A percentile compares a stretch with the other conserved stretches of the same genome.
Evolutionary conservation across 2,113 vertebrate species (phyloP).

Genomic region (Anarrhichthys ocellatus): DNA sequence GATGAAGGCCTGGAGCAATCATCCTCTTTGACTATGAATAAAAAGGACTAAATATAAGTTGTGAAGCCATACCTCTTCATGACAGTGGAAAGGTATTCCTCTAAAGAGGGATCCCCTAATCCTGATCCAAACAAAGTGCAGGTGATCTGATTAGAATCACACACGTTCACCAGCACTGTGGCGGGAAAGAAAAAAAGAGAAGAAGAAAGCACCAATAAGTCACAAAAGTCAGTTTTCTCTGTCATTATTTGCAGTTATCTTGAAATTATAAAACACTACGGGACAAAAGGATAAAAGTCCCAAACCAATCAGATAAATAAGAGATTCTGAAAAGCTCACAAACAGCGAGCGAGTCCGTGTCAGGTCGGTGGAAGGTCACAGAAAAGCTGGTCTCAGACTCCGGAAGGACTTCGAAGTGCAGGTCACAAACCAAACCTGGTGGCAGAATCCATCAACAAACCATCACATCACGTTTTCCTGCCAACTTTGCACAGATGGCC

Average conservation of each 20-base stretch:
- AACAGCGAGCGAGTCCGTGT: constrained; percentile 79
- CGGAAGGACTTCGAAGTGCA: constrained; percentile 85
- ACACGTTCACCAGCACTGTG: constrained; percentile 84
- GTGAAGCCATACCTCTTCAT: constrained; percentile 75
- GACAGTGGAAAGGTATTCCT: constrained; percentile 79
- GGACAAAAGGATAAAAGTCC: not conserved
- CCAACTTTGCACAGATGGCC: not conserved
- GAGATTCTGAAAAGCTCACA: constrained; percentile 77
- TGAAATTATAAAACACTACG: not conserved
- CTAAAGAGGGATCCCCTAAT: constrained; percentile 58
- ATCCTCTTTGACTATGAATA: not conserved
- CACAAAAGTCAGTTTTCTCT: not conserved
- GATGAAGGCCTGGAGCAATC: not conserved
- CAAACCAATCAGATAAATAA: not conserved
- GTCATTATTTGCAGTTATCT: not conserved
- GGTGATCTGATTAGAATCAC: constrained; percentile 74
- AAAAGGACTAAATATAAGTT: not conserved
- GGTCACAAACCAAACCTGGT: constrained; percentile 73
- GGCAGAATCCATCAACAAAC: constrained; percentile 23
- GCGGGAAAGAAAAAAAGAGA: constrained; percentile 2
- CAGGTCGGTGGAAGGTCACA: constrained; percentile 83
- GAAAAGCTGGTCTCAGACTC: constrained; percentile 83
- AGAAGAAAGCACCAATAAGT: not conserved
- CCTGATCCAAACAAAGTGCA: constrained; percentile 80
- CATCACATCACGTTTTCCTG: not conserved